Percentiles rank a stretch among this genome's conserved stretches.
These are phyloP conservation scores for Drosophila saltans DNA, from an alignment of 1,140 invertebrate species.

Conservation along the genomic window DNA sequence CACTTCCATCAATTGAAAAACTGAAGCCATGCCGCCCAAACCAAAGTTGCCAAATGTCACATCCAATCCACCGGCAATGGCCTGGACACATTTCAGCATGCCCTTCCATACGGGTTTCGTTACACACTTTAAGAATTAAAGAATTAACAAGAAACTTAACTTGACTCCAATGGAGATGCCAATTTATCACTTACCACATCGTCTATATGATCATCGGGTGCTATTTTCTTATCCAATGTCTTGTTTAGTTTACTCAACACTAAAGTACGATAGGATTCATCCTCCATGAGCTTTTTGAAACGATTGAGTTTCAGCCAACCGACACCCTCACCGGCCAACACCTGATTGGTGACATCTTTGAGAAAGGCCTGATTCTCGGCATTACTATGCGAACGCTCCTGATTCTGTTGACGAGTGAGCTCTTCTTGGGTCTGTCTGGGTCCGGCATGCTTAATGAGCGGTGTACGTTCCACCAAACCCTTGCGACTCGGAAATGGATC, in stretches of 20 bases:
- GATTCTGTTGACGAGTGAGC: slow-evolving; percentile 86
- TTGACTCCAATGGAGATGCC: too few species aligned
- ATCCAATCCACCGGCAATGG: slow-evolving; percentile 95
- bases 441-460: slow-evolving; percentile 93
- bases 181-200: slow-evolving; percentile 92
- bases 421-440: slow-evolving; percentile 87
- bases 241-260: slow-evolving; percentile 97
- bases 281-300: slow-evolving; percentile 98
- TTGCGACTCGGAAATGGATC: slow-evolving; percentile 92
- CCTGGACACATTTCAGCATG: slow-evolving; percentile 95
- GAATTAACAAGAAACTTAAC: too few species aligned
- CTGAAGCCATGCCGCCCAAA: slow-evolving; percentile 97
- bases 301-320: slow-evolving; percentile 98
- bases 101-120: slow-evolving; percentile 97
- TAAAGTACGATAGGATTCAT: slow-evolving; percentile 98
- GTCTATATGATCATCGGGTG: slow-evolving; percentile 97
- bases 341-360: slow-evolving; percentile 94
- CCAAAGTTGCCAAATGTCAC: slow-evolving; percentile 97
- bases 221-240: slow-evolving; percentile 96
- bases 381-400: slow-evolving; percentile 89
- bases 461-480: slow-evolving; percentile 94
- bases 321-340: slow-evolving; percentile 97
- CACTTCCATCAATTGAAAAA: slow-evolving; percentile 98
- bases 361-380: slow-evolving; percentile 94
- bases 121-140: slow-evolving; percentile 87